Base-by-base conservation (phyloP, 2,888 invertebrate genomes). In the Drosophila engyochracea region DNA sequence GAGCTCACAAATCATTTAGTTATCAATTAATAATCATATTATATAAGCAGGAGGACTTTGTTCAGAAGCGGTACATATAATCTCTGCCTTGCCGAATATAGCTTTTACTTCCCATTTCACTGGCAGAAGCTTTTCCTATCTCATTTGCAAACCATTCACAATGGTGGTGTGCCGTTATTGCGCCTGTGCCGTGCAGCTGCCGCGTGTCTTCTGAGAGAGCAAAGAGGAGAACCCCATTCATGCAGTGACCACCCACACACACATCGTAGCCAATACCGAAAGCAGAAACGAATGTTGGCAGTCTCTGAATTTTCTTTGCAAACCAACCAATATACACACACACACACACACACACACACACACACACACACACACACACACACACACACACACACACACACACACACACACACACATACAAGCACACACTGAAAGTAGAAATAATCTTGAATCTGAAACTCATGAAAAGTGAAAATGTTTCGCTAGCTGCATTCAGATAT, bases 391-490 rank as follows among this genome's bases (percentile, higher is more conserved):
- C 76, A 80, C 81, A 64, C 54, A 66, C 65, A 64, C 57, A 60
- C 54, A 64, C 52, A 61, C 52, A 70, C 81, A 76, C 83, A 83
- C 76, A 80, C 81, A n/a, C 70, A 63, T 59, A 59, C 54, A 62
- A 73, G 70, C 49, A 60, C 62, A 25, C 37, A 58, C 31, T 69
- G 61, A 69, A 64, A 55, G 70, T 55, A 53, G 79, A 79, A 87
- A 82, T 76, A 83, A 89, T 77, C 87, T 89, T 87, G 79, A 87
- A 79, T 80, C 83, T 79, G 67, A 89, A 89, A 22, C 81, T 70
- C 85, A 83, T 89, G 91, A 89, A 82, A 85, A 85, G 85, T 85
- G 85, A 85, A 85, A 85, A 89, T 91, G 82, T 78, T 75, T 65
- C 63, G 82, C 82, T 85, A 82, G 90, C 88, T 84, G 83, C 83